Base-by-base conservation (phyloP, 2,113 vertebrate genomes). In the Aphelocoma coerulescens region DNA sequence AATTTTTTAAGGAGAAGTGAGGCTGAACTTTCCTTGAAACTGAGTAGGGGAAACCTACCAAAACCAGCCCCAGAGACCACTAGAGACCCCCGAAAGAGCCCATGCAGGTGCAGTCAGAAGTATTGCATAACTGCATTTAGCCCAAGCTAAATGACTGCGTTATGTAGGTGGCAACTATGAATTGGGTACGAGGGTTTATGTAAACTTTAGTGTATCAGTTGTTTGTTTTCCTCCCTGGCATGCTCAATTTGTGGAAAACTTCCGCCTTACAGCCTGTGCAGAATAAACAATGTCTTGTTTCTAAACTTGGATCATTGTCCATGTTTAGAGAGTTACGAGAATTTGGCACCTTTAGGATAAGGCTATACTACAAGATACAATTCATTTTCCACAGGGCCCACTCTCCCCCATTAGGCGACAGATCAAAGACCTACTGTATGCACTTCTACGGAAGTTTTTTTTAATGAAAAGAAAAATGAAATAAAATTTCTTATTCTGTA, bases 21-120 rank as follows among this genome's bases (percentile, higher is more conserved):
- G 10, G 2, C 8, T 4, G 8, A 43, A 62, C 15, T 55, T 68
- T 13, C 6, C n/a, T 62, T 48, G 17, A 49, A 83, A 32, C 17
- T 32, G 30, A 62, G 14, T 21, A 39, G 28, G 13, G 3, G 4
- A 0, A 6, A 41, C 11, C 11, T 41, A n/a, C 24, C 13, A 30
- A 48, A 41, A 61, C 0, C 0, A 54, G 7, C 4, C 48, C 11
- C 20, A 61, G 23, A 54, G 55, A 89, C 23, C 16, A 54, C 39
- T 22, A 32, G 16, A 68, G 39, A 61, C 5, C 3, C 18, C 10
- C 0, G 0, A 46, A 61, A 33, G 14, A 7, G 20, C 19, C 28
- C 20, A 15, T 20, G 30, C 24, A 61, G 24, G 23, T 61, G 39
- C 69, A 61, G 54, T 17, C 30, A 68, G 44, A 74, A 24, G 6